phyloP scores from a whole-genome alignment of 2,888 invertebrate genomes.

The Anarsia innoxiella region DNA sequence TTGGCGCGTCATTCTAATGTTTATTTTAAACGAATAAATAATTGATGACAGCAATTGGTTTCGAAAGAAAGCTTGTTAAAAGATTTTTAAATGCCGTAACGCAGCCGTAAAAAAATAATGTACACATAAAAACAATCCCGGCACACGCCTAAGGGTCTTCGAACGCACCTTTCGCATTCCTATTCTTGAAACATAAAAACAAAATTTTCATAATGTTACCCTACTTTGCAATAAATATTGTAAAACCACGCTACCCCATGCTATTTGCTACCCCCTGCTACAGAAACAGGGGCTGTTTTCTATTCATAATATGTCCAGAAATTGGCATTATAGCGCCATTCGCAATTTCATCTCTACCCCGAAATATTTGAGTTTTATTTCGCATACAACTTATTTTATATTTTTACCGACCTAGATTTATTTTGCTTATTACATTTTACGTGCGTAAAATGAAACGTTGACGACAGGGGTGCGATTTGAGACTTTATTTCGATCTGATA shows the following conservation, averaged over 20 bases:
- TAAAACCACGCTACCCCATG: conserved; percentile 54
- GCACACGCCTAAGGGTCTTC: not conserved
- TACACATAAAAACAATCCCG: no score
- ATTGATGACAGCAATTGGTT: no score
- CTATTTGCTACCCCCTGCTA: conserved; percentile 58
- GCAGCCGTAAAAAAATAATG: no score
- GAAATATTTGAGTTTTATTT: conserved; percentile 18
- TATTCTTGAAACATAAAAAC: not conserved
- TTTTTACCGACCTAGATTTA: conserved; percentile 52
- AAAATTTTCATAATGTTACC: conserved; percentile 52
- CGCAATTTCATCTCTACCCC: conserved; percentile 33
- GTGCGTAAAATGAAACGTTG: conserved; percentile 60
- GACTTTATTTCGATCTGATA: conserved; percentile 42
- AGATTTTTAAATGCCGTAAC: no score
- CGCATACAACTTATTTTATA: conserved; percentile 4
- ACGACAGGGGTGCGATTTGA: conserved; percentile 49
- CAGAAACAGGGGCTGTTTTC: conserved; percentile 48
- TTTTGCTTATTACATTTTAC: conserved; percentile 68
- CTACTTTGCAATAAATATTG: conserved; percentile 61
- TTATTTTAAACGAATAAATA: no score
- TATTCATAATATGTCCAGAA: conserved; percentile 59
- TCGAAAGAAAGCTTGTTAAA: no score
- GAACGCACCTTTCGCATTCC: not conserved
- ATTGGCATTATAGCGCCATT: conserved; percentile 31
- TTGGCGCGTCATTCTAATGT: no score